Evolutionary conservation across 2,113 vertebrate species (phyloP).

Genomic region (Isichthys henryi): DNA sequence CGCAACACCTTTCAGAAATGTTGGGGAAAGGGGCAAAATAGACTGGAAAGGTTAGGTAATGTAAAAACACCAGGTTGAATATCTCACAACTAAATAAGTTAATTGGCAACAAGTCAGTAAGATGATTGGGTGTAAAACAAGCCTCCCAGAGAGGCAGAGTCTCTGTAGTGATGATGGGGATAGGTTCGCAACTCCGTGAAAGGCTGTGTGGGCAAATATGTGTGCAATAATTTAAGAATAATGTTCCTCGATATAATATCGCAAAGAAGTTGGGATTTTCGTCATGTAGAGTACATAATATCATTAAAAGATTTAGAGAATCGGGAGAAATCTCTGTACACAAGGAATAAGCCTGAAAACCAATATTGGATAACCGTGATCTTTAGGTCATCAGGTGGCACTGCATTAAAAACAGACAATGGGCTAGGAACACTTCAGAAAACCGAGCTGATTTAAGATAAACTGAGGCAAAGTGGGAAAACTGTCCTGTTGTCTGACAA

Average conservation of each 20-base stretch:
- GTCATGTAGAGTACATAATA: background rate
- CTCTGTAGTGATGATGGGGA: background rate
- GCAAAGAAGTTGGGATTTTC: background rate
- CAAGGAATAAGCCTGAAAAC: background rate
- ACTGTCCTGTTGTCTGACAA: background rate
- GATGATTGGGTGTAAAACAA: background rate
- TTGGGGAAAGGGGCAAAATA: background rate
- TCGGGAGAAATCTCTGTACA: background rate
- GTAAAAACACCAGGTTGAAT: background rate
- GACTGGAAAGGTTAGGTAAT: background rate
- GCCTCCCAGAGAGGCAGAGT: background rate
- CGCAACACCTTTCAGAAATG: background rate
- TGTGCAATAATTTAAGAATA: background rate
- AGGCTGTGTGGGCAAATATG: background rate
- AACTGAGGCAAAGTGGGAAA: background rate
- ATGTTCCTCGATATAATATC: background rate
- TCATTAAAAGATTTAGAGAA: background rate
- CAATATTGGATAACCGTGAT: background rate
- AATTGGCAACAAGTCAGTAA: background rate
- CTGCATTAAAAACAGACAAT: background rate
- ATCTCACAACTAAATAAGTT: background rate
- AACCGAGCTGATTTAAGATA: background rate
- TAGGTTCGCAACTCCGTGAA: background rate
- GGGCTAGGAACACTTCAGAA: background rate
- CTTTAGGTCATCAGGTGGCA: no score